Base-by-base conservation (phyloP, 1,140 invertebrate species). In the Lethocerus indicus region DNA sequence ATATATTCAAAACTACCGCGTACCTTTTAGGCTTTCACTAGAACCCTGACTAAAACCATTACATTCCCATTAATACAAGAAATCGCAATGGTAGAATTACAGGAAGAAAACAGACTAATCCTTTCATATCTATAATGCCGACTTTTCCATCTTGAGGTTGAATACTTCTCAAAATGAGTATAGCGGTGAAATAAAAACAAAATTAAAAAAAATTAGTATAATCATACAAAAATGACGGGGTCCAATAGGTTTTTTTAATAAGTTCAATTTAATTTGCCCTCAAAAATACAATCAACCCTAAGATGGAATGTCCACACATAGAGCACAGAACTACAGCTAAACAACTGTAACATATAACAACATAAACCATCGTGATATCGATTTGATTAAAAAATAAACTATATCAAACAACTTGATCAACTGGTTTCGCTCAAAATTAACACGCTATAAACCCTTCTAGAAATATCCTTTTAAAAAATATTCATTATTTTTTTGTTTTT, bases 11-110 rank as follows among this genome's bases (percentile, higher is more conserved):
- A 47, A 51, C 50, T 51, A 51, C 50, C 44, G 44, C 43, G 43
- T 37, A 51, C 50, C 50, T 51, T 47, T 46, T 46, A 51, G 50
- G 50, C 50, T 51, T 47, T 51, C 50, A 51, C 50, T 51, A 51
- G 44, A 51, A 51, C 50, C 50, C 50, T 51, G 50, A 51, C 50
- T 51, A 51, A 49, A 42, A 44, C 42, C 42, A 44, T 44, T 44
- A 49, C 32, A 42, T 43, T 28, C 39, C 36, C 40, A 42, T 50
- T 43, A 32, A 16, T 48, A 13, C 24, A 36, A 20, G 37, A 39
- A 16, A 37, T 20, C 12, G 47, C 26, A 48, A 48, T 42, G 49
- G 49, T 28, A 50, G 49, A 41, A 43, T 50, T 50, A 32, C 35
- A 18, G 47, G 49, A 43, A 28, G 41, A 28, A 44, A 28, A 44